These are phyloP conservation scores for Dynastes maya DNA, from an alignment of 2,888 invertebrate genomes.

Conservation along the genomic window DNA sequence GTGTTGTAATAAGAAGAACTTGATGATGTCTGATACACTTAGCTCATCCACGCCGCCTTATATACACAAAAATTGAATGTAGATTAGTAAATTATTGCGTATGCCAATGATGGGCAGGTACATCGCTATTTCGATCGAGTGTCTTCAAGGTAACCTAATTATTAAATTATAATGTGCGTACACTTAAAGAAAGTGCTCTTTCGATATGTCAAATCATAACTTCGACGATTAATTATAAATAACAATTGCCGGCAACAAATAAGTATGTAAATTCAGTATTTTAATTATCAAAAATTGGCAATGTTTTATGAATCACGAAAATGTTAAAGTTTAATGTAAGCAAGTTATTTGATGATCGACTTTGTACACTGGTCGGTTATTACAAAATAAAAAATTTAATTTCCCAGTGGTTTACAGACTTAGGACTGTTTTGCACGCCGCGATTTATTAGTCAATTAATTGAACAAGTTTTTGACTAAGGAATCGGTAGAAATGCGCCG, in stretches of 20 bases:
- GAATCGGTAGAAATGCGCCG: too few relatives aligned
- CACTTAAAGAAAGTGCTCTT: conserved; percentile 23
- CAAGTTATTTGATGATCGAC: too few relatives aligned
- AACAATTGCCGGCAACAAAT: background rate
- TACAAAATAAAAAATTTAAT: too few relatives aligned
- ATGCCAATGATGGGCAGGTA: conserved; percentile 11
- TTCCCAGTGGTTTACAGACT: too few relatives aligned
- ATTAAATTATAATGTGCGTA: conserved; percentile 17
- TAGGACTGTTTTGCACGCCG: too few relatives aligned
- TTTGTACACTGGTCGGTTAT: too few relatives aligned
- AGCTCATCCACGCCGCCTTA: conserved; percentile 26
- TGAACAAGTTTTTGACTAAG: too few relatives aligned
- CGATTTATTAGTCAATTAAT: too few relatives aligned
- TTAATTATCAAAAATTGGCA: too few relatives aligned
- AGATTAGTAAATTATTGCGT: conserved; percentile 20
- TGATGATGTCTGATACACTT: background rate
- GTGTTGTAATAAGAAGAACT: conserved; percentile 8
- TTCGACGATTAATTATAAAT: background rate
- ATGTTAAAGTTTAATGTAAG: too few relatives aligned
- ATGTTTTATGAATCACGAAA: too few relatives aligned
- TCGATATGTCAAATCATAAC: background rate
- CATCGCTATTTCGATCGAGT: background rate
- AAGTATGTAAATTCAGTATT: background rate
- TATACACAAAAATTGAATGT: conserved; percentile 31
- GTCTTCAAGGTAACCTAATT: conserved; percentile 32